Evolutionary conservation across 2,888 invertebrate species (phyloP), one percentile per base, ranked within the genome.

Genomic region (Lasius fuliginosus): DNA sequence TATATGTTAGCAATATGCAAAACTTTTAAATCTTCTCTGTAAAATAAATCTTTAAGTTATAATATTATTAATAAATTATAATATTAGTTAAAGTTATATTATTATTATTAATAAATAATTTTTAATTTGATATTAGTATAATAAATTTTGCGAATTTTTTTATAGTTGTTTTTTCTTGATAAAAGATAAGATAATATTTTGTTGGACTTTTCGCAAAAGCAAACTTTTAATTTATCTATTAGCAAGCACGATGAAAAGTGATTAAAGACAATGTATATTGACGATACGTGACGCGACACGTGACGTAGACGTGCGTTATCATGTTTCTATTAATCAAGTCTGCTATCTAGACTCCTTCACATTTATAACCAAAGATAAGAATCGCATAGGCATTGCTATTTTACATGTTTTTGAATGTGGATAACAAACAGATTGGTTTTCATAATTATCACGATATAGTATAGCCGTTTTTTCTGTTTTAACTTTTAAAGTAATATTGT

Each of bases 321-420:
- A 49, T 33, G 56, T 68, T 68, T 69, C 68, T 79, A 83, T 74
- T 76, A 82, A 85, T 84, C 74, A n/a, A 8, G 30, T 11, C 53
- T 82, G 82, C 40, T 88, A 88, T 87, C 88, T 83, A 23, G 42
- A 69, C 75, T 82, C 69, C 67, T 73, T 58, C 67, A 49, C 56
- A 68, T 33, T 79, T 73, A 65, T 76, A 85, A 88, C 76, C 81
- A 65, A 33, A 71, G 88, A 89, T 89, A 88, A 83, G 71, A 3
- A 9, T 81, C 42, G 36, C 53, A 49, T 56, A 83, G 77, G 71
- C 67, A 85, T 85, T 74, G 86, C 82, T 36, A 88, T 83, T 88
- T 89, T 5, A 49, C 3, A 60, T 53, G n/a, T 71, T 88, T 89
- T 88, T 85, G n/a, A 71, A 62, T 67, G 49, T 30, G 23, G 56